Evolutionary conservation across 2,888 invertebrate genomes (phyloP), one percentile per base, ranked within the genome.

Genomic region (Acanthosepion pharaonis): DNA sequence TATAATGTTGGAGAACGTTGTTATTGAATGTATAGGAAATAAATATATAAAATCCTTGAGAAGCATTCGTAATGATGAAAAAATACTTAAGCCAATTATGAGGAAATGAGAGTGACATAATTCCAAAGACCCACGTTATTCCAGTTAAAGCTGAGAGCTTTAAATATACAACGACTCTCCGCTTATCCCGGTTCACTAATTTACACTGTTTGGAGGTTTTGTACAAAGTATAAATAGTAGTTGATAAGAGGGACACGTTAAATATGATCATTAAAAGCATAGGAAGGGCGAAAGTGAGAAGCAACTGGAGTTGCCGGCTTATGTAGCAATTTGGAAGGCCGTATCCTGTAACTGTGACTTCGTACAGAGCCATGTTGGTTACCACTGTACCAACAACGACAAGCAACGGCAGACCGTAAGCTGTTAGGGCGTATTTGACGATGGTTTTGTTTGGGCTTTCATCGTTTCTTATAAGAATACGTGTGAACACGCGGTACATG

Each of bases 401-500:
- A 28, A 92, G 51, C 48, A 51, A 48, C 8, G 48, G 51, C 25
- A 92, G 6, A 1, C 49, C 92, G 20, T 92, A 92, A n/a, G 49
- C 51, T 6, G 15, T 25, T 28, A 49, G n/a, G 49, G 92, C n/a
- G 25, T 51, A 51, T 51, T 15, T 49, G 48, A 42, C 4, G 11
- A 51, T 28, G 28, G 28, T 92, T 49, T 20, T 49, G 48, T 48
- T 51, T 11, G 51, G 18, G 8, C 23, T 28, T 28, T 9, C 15
- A n/a, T 42, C 78, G 15, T 33, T n/a, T 11, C 78, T 0, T 5
- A 1, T 28, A 9, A 94, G n/a, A 78, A 15, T 20, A 94, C 94
- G 92, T 55, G 94, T 91, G 93, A 96, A 96, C 4, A 96, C 95
- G 25, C 94, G 92, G 93, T 95, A 95, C 95, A 96, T 96, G 92